Percentiles rank a stretch among this genome's conserved stretches.
These are phyloP conservation scores for Conger conger DNA, from an alignment of 2,113 vertebrate genomes.

Conservation along the genomic window DNA sequence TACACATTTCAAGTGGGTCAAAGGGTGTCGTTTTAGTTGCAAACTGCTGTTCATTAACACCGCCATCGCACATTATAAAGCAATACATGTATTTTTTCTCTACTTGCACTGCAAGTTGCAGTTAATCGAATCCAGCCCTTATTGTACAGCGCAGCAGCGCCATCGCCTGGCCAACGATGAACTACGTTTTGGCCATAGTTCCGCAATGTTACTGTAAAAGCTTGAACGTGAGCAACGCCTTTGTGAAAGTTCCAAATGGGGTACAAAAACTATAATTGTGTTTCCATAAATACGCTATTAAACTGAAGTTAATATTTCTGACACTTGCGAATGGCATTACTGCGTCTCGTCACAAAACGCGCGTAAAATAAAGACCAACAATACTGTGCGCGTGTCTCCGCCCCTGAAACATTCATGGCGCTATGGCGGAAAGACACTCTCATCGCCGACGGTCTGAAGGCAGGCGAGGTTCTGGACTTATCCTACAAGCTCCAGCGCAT, in stretches of 20 bases:
- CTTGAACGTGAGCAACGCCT: neutral
- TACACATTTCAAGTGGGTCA: neutral
- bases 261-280: neutral
- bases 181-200: neutral
- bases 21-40: neutral
- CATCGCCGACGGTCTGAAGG: conserved; percentile 9
- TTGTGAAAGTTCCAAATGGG: neutral
- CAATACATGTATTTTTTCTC: neutral
- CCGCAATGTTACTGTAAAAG: neutral
- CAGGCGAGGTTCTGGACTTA: conserved; percentile 26
- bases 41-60: neutral
- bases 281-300: no score
- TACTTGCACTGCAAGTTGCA: neutral
- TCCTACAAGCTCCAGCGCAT: conserved; percentile 14
- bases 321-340: no score
- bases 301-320: no score
- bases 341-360: neutral
- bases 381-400: neutral
- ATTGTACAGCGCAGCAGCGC: neutral
- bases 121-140: neutral
- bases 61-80: neutral
- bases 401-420: neutral
- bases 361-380: neutral
- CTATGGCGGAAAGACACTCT: neutral
- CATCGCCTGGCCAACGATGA: neutral